Evolutionary conservation across 2,888 invertebrate genomes (phyloP).

Genomic region (Lathronympha strigana): DNA sequence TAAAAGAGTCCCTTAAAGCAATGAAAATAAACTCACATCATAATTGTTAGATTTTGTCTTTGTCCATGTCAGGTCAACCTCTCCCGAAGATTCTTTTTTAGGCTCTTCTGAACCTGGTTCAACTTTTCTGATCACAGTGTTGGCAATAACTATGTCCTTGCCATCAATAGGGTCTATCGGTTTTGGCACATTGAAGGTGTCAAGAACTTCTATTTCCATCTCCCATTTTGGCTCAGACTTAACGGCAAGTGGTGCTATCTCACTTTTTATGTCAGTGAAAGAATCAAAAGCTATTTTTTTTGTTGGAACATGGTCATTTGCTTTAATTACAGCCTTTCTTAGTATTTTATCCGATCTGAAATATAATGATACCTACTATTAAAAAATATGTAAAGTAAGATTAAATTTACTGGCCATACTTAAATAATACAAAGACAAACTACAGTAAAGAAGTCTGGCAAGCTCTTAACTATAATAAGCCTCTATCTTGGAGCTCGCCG

Average conservation of each 20-base stretch:
- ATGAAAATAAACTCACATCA: constrained; percentile 20
- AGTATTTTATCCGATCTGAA: constrained; percentile 73
- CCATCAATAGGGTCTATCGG: constrained; percentile 64
- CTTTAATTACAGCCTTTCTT: constrained; percentile 62
- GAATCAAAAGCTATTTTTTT: constrained; percentile 80
- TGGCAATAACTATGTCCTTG: constrained; percentile 75
- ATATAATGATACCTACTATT: constrained; percentile 5
- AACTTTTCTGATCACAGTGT: constrained; percentile 78
- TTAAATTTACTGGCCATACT: no score
- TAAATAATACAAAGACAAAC: no score
- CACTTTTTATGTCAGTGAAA: constrained; percentile 78
- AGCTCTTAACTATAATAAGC: no score
- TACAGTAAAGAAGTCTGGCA: no score
- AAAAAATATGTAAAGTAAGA: neutral
- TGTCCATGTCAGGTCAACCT: constrained; percentile 67
- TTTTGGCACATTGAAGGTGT: constrained; percentile 50
- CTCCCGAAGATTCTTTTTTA: constrained; percentile 50
- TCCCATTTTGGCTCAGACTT: constrained; percentile 79
- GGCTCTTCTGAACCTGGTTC: constrained; percentile 58
- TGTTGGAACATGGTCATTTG: constrained; percentile 61
- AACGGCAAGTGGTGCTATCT: constrained; percentile 71
- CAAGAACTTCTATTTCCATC: constrained; percentile 70
- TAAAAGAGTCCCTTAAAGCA: neutral
- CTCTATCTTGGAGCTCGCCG: no score
- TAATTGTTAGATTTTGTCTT: constrained; percentile 47